Conservation (phyloP, 2,113 vertebrate species). For the Thryonomys swinderianus region DNA sequence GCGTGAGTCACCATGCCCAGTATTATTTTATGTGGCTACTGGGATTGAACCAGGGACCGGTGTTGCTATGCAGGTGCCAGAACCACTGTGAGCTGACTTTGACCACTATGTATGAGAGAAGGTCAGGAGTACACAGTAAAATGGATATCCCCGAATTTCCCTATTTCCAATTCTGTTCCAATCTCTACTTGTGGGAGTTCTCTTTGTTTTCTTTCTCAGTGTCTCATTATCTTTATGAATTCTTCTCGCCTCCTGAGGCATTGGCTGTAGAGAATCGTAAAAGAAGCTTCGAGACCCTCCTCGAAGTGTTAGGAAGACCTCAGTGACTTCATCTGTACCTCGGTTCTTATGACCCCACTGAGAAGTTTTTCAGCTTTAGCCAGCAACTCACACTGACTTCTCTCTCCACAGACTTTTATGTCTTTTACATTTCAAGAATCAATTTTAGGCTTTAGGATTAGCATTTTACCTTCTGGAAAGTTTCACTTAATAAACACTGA, state of each 20-base stretch:
- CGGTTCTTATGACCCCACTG: background rate
- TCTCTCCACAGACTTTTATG: conserved; percentile 28
- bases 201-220: background rate
- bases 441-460: conserved; percentile 29
- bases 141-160: background rate
- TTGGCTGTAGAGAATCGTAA: background rate
- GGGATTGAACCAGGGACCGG: no score
- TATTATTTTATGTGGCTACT: no score
- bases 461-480: conserved; percentile 64
- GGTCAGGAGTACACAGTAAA: rapidly evolving
- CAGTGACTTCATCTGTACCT: background rate
- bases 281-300: background rate
- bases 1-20: no score
- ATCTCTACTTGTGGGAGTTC: background rate
- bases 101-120: background rate
- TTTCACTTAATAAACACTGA: conserved; percentile 64
- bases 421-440: conserved; percentile 55
- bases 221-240: background rate
- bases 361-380: background rate
- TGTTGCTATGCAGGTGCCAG: no score
- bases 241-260: background rate
- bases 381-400: conserved; percentile 36
- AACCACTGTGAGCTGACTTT: no score
- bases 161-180: background rate
- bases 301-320: background rate